phyloP scores from a whole-genome alignment of 2,888 invertebrate species.

The Ophioninae sp. region DNA sequence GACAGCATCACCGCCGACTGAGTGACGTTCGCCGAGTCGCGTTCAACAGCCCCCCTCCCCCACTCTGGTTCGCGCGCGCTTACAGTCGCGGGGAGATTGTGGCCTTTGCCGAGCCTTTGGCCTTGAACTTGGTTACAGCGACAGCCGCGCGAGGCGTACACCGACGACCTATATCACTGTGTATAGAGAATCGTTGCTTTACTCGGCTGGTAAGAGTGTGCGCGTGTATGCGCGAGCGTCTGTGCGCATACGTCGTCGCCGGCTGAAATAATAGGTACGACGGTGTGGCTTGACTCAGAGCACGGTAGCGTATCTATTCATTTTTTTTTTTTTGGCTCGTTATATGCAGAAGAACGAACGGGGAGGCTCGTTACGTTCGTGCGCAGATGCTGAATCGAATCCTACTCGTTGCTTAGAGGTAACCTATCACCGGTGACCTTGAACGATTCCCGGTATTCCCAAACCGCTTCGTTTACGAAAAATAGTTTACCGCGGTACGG shows the following conservation, averaged over 20 bases:
- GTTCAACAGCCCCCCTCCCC: constrained; percentile 83
- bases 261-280: constrained; percentile 4
- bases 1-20: constrained; percentile 81
- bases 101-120: constrained; percentile 81
- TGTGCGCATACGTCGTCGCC: constrained; percentile 50
- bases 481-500: neutral
- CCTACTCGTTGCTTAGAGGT: constrained; percentile 66
- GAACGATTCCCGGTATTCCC: constrained; percentile 66
- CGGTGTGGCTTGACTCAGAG: neutral
- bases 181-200: constrained; percentile 50
- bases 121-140: constrained; percentile 82
- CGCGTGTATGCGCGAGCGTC: constrained; percentile 58
- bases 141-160: constrained; percentile 79
- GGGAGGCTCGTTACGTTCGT: constrained; percentile 55
- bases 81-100: constrained; percentile 72
- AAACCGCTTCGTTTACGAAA: constrained; percentile 23
- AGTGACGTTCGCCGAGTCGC: constrained; percentile 83
- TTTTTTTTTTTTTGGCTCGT: neutral
- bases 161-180: constrained; percentile 78
- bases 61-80: constrained; percentile 32
- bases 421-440: constrained; percentile 73
- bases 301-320: neutral
- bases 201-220: constrained; percentile 12
- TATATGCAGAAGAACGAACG: constrained; percentile 62
- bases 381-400: constrained; percentile 71